These are phyloP conservation scores for Pteronotus mesoamericanus DNA, from an alignment of 2,797 vertebrate species.

Conservation along the genomic window DNA sequence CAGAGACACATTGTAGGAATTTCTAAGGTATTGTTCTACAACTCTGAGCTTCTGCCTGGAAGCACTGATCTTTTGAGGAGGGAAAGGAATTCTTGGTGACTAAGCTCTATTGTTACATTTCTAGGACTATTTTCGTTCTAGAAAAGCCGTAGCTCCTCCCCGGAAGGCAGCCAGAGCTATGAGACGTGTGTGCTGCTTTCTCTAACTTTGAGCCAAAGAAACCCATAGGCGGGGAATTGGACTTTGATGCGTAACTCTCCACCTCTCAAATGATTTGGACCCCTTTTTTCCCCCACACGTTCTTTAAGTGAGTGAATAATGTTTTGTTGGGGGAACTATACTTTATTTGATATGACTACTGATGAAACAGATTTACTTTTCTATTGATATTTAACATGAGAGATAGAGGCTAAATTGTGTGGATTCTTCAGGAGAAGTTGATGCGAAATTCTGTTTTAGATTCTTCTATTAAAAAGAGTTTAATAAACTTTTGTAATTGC, in stretches of 20 bases:
- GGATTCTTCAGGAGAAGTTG: slow-evolving; percentile 62
- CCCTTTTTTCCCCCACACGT: neutral
- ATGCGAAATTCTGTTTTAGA: slow-evolving; percentile 62
- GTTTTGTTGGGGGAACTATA: neutral
- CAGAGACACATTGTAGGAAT: neutral
- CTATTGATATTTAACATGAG: slow-evolving; percentile 44
- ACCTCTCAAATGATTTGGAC: neutral
- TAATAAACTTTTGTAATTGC: slow-evolving; percentile 80
- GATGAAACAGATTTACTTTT: slow-evolving; percentile 61
- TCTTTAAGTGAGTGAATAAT: slow-evolving; percentile 43
- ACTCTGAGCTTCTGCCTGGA: neutral
- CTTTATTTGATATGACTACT: slow-evolving; percentile 41
- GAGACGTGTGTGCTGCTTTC: neutral
- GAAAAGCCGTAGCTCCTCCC: neutral
- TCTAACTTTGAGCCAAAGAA: neutral
- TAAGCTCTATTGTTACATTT: neutral
- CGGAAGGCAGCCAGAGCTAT: neutral
- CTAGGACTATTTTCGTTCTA: neutral
- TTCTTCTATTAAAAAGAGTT: slow-evolving; percentile 73
- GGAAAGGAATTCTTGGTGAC: slow-evolving; percentile 26
- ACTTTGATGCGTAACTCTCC: neutral
- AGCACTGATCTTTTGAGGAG: neutral
- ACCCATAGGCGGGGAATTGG: neutral
- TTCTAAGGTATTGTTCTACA: neutral
- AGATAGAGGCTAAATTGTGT: slow-evolving; percentile 5